A percentile compares a stretch with the other conserved stretches of the same genome.
Conservation (phyloP, 2,113 vertebrate species). For the Boulengeromyrus knoepffleri region DNA sequence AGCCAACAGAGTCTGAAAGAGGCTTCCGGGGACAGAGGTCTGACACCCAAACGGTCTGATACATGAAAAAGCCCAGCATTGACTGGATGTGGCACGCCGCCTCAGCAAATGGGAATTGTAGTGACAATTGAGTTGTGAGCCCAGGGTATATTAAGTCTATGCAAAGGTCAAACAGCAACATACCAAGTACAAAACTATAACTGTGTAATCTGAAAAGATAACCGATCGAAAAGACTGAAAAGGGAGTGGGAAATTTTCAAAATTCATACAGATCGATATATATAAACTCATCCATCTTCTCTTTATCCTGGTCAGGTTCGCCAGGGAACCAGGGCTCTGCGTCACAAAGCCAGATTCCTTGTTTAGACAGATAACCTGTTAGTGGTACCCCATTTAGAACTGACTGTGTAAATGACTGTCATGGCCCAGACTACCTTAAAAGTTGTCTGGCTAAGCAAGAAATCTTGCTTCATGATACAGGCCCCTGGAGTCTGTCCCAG, state of each 20-base stretch:
- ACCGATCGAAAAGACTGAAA: background rate
- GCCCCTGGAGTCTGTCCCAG: background rate
- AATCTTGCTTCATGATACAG: background rate
- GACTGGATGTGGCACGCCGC: background rate
- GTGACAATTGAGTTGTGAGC: background rate
- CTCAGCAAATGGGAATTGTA: background rate
- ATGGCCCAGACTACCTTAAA: background rate
- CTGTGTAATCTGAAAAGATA: background rate
- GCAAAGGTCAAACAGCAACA: background rate
- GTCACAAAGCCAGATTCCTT: background rate
- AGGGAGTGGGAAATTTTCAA: background rate
- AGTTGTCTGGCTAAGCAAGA: background rate
- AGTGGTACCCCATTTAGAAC: background rate
- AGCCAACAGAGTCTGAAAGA: background rate
- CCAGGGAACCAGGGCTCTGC: background rate
- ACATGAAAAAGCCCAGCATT: background rate
- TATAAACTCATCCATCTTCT: background rate
- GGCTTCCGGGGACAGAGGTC: background rate
- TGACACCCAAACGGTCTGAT: background rate
- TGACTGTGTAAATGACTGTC: too few species aligned
- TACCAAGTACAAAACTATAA: background rate
- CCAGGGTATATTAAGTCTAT: background rate
- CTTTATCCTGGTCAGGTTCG: background rate
- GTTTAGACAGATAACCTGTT: background rate
- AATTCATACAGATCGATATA: background rate